A percentile compares a stretch with the other conserved stretches of the same genome.
These are phyloP conservation scores for Carassius auratus DNA, from an alignment of 2,113 vertebrate species.

Conservation along the genomic window DNA sequence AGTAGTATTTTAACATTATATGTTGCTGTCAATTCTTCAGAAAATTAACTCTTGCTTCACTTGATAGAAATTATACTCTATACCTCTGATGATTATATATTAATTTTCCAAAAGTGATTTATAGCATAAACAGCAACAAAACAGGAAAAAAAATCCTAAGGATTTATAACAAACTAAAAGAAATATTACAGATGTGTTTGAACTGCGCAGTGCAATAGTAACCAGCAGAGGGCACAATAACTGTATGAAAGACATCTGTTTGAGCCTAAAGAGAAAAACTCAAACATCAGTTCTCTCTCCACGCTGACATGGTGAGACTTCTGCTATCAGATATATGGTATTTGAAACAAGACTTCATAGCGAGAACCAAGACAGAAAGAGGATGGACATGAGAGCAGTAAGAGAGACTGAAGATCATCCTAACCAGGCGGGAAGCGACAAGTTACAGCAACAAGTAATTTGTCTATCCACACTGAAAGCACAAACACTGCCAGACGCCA, in stretches of 20 bases:
- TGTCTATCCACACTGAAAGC: background rate
- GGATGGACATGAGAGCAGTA: background rate
- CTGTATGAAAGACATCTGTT: background rate
- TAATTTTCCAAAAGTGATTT: background rate
- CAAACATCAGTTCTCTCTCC: background rate
- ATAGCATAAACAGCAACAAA: background rate
- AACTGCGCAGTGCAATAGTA: background rate
- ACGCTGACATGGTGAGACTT: slow-evolving; percentile 2
- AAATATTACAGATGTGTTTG: background rate
- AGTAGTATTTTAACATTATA: background rate
- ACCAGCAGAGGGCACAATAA: slow-evolving; percentile 33
- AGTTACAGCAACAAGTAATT: slow-evolving; percentile 23
- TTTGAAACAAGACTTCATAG: background rate
- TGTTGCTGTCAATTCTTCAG: background rate
- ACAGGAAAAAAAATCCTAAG: background rate
- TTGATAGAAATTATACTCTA: background rate
- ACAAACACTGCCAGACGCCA: background rate
- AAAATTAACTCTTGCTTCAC: background rate
- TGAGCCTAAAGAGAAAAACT: background rate
- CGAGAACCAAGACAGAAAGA: background rate
- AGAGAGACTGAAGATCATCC: too few relatives aligned
- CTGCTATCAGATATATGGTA: background rate
- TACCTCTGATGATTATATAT: background rate
- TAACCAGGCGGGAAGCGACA: background rate
- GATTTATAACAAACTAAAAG: background rate